These are phyloP conservation scores for Caerostris extrusa DNA, from an alignment of 1,140 invertebrate species.

Conservation along the genomic window DNA sequence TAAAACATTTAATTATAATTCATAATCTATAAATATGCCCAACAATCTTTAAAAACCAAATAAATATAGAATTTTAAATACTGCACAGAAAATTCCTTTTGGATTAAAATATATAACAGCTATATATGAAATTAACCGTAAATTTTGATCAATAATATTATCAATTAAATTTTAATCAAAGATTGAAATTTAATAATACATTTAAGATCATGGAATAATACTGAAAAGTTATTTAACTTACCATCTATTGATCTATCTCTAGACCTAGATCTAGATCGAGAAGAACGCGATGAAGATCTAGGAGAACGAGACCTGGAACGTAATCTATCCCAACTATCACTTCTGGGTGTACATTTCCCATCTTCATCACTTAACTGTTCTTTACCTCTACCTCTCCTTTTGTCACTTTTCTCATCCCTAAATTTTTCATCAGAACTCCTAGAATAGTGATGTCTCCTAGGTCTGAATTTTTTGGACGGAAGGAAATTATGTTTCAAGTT, in stretches of 20 bases:
- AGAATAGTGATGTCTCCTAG: slow-evolving; percentile 8
- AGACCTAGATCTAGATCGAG: background rate
- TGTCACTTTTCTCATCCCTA: slow-evolving; percentile 32
- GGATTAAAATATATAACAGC: too few species aligned
- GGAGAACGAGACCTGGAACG: background rate
- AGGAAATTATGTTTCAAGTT: background rate
- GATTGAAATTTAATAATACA: too few species aligned
- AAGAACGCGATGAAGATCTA: slow-evolving; percentile 31
- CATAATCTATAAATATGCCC: too few species aligned
- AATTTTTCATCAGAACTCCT: background rate
- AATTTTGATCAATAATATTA: too few species aligned
- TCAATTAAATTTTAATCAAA: too few species aligned
- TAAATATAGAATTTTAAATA: too few species aligned
- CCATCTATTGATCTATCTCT: background rate
- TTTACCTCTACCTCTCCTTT: slow-evolving; percentile 72
- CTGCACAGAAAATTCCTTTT: too few species aligned
- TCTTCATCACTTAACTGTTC: slow-evolving; percentile 67
- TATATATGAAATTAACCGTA: too few species aligned
- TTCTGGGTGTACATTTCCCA: slow-evolving; percentile 50
- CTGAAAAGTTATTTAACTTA: background rate
- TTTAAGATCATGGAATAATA: background rate
- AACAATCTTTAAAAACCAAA: too few species aligned
- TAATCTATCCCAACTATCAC: slow-evolving; percentile 25
- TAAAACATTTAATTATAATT: too few species aligned
- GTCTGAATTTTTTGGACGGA: slow-evolving; percentile 54